These are phyloP conservation scores for Carettochelys insculpta DNA, from an alignment of 2,113 vertebrate species.

Conservation along the genomic window DNA sequence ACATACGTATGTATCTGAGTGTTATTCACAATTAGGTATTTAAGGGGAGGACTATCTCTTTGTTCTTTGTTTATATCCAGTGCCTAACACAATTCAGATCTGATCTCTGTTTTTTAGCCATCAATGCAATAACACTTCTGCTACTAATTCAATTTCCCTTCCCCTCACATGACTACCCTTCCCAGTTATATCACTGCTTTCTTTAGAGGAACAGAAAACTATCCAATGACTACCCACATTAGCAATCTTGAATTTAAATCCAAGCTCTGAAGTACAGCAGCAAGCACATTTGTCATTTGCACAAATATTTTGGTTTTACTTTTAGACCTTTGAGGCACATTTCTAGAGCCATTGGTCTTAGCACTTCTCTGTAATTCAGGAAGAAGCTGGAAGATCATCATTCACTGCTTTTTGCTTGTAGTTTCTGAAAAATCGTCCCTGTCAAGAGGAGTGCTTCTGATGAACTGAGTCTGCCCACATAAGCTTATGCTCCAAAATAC, in stretches of 20 bases:
- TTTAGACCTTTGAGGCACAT: conserved; percentile 18
- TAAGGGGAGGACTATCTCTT: not conserved
- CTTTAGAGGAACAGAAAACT: conserved; percentile 20
- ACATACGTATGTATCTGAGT: conserved; percentile 3
- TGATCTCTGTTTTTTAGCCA: not conserved
- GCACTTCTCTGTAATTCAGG: conserved; percentile 5
- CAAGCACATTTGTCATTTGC: conserved; percentile 4
- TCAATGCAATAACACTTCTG: conserved; percentile 19
- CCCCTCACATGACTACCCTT: not conserved
- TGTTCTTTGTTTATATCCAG: not conserved
- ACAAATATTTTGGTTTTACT: conserved; percentile 6
- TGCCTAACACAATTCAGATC: not conserved
- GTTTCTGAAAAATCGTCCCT: conserved; percentile 10
- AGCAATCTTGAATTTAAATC: conserved; percentile 1
- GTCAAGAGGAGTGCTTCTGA: no score
- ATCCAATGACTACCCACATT: not conserved
- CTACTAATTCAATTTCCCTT: conserved; percentile 32
- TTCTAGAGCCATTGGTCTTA: conserved; percentile 15
- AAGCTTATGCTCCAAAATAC: no score
- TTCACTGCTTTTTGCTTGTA: not conserved
- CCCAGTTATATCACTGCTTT: conserved; percentile 54
- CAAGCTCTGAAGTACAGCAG: conserved; percentile 34
- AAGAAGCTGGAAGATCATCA: not conserved
- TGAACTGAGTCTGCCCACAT: no score
- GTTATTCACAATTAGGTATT: conserved; percentile 39